Evolutionary conservation across 1,140 invertebrate species (phyloP).

Genomic region (Calephelis virginiensis): DNA sequence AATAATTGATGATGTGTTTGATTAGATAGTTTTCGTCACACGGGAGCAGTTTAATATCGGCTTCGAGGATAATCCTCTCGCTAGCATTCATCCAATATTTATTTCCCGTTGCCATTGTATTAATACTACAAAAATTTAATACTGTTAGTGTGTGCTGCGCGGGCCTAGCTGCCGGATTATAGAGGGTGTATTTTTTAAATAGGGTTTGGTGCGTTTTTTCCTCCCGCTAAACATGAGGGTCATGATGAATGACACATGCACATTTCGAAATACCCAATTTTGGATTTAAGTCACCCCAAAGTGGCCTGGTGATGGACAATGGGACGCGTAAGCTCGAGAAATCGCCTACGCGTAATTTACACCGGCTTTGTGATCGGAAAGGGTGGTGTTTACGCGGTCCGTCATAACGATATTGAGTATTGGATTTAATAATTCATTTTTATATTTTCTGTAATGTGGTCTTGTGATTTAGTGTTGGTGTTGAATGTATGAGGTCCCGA

Average conservation of each 20-base stretch:
- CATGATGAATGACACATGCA: constrained; percentile 80
- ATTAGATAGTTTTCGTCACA: constrained; percentile 32
- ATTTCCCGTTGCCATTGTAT: constrained; percentile 65
- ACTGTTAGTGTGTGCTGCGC: constrained; percentile 65
- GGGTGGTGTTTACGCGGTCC: constrained; percentile 51
- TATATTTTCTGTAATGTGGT: constrained; percentile 39
- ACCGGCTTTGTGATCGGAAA: constrained; percentile 50
- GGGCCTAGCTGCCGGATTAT: constrained; percentile 62
- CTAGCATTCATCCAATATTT: constrained; percentile 70
- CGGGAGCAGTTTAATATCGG: constrained; percentile 41
- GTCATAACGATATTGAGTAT: constrained; percentile 53
- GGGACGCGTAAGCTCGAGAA: constrained; percentile 38
- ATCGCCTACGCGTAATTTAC: constrained; percentile 64
- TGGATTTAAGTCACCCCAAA: constrained; percentile 79
- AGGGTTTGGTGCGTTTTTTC: constrained; percentile 59
- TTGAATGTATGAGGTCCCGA: too few species aligned
- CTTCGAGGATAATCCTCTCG: constrained; percentile 60
- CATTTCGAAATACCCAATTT: constrained; percentile 80
- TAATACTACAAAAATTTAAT: constrained; percentile 74
- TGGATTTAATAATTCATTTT: constrained; percentile 68
- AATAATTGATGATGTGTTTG: background rate
- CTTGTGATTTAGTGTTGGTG: too few species aligned
- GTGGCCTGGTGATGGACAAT: constrained; percentile 73
- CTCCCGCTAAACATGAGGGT: constrained; percentile 51
- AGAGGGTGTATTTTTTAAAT: constrained; percentile 73